Conservation (phyloP, 2,888 invertebrate species). For the Stenurella melanura region DNA sequence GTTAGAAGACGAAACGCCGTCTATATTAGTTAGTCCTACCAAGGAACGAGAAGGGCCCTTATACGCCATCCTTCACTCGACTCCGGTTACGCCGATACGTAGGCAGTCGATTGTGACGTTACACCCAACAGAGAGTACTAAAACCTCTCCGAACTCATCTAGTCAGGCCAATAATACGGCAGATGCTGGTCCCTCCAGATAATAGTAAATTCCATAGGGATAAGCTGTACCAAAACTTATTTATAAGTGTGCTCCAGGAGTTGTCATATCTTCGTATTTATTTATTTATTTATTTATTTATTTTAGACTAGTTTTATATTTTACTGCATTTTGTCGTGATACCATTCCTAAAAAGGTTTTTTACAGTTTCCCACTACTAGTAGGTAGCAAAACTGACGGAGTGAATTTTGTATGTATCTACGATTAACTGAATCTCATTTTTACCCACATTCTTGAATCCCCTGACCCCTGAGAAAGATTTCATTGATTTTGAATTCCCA, state of each 20-base stretch:
- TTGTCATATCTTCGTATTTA: slow-evolving; percentile 43
- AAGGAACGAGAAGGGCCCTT: slow-evolving; percentile 69
- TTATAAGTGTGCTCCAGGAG: slow-evolving; percentile 28
- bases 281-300: slow-evolving; percentile 54
- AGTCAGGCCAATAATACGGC: slow-evolving; percentile 59
- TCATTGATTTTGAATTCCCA: too few relatives aligned
- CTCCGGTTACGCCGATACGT: slow-evolving; percentile 64
- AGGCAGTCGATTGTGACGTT: slow-evolving; percentile 72
- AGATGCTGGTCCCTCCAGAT: slow-evolving; percentile 63
- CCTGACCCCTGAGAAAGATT: too few relatives aligned
- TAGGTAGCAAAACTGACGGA: not conserved
- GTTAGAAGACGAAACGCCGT: slow-evolving; percentile 78
- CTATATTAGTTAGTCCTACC: slow-evolving; percentile 68
- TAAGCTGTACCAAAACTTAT: slow-evolving; percentile 38
- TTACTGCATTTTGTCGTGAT: not conserved
- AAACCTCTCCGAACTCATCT: slow-evolving; percentile 51
- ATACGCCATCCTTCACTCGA: slow-evolving; percentile 71
- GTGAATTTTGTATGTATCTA: too few relatives aligned
- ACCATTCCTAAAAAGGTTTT: not conserved
- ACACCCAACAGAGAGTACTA: slow-evolving; percentile 67
- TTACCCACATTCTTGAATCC: too few relatives aligned
- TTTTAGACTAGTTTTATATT: slow-evolving; percentile 40
- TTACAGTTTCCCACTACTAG: not conserved
- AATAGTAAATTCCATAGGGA: slow-evolving; percentile 56
- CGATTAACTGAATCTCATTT: too few relatives aligned